A percentile compares a stretch with the other conserved stretches of the same genome.
Evolutionary conservation across 1,140 invertebrate genomes (phyloP).

Genomic region (Dendroctonus valens): DNA sequence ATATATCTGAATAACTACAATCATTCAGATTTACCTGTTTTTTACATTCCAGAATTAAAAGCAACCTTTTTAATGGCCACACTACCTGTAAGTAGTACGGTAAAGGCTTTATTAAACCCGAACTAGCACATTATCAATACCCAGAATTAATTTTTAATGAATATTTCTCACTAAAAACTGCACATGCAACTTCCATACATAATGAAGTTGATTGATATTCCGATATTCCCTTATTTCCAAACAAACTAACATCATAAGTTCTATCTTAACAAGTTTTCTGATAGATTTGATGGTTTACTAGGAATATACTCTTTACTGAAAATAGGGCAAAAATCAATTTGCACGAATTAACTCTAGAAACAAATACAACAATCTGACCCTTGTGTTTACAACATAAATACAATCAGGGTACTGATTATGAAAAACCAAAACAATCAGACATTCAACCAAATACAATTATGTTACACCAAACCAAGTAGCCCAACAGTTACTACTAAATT

Average conservation of each 20-base stretch:
- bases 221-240: constrained; percentile 28
- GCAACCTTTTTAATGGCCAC: constrained; percentile 34
- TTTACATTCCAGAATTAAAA: constrained; percentile 16
- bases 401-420: background rate
- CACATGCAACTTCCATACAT: constrained; percentile 20
- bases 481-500: no score
- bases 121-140: constrained; percentile 21
- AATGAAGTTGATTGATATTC: constrained; percentile 19
- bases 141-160: constrained; percentile 12
- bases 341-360: background rate
- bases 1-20: constrained; percentile 3
- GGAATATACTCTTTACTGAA: background rate
- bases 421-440: background rate
- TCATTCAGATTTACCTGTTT: constrained; percentile 1
- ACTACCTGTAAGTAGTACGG: no score
- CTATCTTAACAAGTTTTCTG: constrained; percentile 18
- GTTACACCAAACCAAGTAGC: no score
- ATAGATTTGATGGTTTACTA: no score
- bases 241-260: constrained; percentile 14
- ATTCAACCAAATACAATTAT: no score
- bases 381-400: background rate
- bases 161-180: constrained; percentile 28
- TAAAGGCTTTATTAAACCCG: constrained; percentile 25
- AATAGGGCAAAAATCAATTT: constrained; percentile 9
- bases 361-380: background rate